Percentiles rank a stretch among this genome's conserved stretches.
Conservation (phyloP, 2,888 invertebrate species). For the Syrphus vitripennis region DNA sequence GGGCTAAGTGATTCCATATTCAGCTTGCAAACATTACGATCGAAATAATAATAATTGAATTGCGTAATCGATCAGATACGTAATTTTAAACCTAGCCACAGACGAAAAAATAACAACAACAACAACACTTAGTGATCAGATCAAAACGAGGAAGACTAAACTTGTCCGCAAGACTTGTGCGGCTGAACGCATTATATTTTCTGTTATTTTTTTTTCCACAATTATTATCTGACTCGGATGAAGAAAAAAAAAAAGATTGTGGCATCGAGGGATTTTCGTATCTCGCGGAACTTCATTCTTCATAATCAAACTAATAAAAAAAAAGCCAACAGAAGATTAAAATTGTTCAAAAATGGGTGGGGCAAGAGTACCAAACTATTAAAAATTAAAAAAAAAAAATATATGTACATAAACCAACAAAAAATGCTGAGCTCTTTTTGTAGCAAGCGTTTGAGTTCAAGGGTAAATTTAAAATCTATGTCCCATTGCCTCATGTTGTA, state of each 20-base stretch:
- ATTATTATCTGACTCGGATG: background rate
- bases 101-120: slow-evolving; percentile 50
- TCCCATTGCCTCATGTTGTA: background rate
- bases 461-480: background rate
- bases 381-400: background rate
- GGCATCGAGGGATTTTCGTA: slow-evolving; percentile 15
- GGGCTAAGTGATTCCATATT: slow-evolving; percentile 7
- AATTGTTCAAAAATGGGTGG: background rate
- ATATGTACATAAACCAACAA: background rate
- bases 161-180: background rate
- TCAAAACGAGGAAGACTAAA: slow-evolving; percentile 8
- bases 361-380: background rate
- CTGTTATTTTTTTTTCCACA: background rate
- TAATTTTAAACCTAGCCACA: slow-evolving; percentile 51
- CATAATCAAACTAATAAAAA: background rate
- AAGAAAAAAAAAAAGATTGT: background rate
- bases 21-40: slow-evolving; percentile 18
- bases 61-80: slow-evolving; percentile 41
- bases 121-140: background rate
- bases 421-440: background rate
- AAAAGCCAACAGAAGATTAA: slow-evolving; percentile 1
- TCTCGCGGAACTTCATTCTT: slow-evolving; percentile 5
- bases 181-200: background rate
- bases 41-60: slow-evolving; percentile 28
- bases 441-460: slow-evolving; percentile 11